Base-by-base conservation (phyloP, 2,797 vertebrate genomes). In the Diplodus sargus region DNA sequence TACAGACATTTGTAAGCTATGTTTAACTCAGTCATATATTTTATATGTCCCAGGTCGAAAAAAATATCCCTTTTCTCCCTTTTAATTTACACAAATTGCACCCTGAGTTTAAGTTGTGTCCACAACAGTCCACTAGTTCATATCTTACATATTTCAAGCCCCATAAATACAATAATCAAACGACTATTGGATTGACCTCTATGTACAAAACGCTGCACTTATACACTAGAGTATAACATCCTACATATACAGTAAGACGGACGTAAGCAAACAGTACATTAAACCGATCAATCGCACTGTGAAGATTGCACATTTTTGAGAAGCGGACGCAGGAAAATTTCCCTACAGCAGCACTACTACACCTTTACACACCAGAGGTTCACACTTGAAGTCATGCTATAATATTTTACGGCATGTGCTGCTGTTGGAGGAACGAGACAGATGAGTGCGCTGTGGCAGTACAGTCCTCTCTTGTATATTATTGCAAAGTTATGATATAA, bases 11-110 rank as follows among this genome's bases (percentile, higher is more conserved):
- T 69, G 43, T 75, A 79, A 13, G 48, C 63, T 74, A 63, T 86
- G 62, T 86, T 79, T 72, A 83, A 79, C 39, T 85, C 59, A 67
- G 52, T 69, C 54, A 60, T 88, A 85, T 85, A 87, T 18, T 72
- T 57, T 72, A 75, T 68, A 78, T 77, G 25, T 85, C 81, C 81
- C 83, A 81, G 77, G 79, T 88, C 78, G 17, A 82, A 90, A 92
- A 81, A 93, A 89, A 90, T 89, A 88, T 87, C 86, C 86, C 85
- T 86, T 91, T 78, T 74, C 34, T 80, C 34, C 65, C 18, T 63
- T 83, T 88, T 78, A 81, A 78, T 85, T 82, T 82, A 90, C 87
- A 90, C 78, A 91, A 86, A 91, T 91, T 84, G 81, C 85, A 92
- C 92, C 92, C 93, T 94, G 93, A 93, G 93, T 71, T 81, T 39